phyloP scores from a whole-genome alignment of 2,113 vertebrate species.

The Harpagus bidentatus region DNA sequence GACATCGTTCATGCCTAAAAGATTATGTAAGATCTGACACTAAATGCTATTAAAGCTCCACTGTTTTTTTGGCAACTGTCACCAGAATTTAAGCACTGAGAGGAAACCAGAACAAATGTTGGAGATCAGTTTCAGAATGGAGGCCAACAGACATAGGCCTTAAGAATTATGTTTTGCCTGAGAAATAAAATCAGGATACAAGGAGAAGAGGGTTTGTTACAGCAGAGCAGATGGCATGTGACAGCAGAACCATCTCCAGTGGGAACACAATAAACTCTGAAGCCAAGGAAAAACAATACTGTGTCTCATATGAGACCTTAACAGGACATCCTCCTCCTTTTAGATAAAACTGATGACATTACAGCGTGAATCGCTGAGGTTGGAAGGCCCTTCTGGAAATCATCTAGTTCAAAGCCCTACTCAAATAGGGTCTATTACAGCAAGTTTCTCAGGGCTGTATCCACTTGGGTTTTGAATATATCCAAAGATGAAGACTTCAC shows the following conservation, averaged over 20 bases:
- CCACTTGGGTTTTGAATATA: neutral
- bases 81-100: neutral
- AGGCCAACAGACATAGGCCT: neutral
- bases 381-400: neutral
- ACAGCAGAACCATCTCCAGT: neutral
- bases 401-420: neutral
- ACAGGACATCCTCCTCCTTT: neutral
- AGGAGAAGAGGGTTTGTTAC: neutral
- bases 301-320: neutral
- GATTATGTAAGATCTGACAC: neutral
- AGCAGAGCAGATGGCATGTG: neutral
- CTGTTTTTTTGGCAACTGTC: neutral
- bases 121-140: neutral
- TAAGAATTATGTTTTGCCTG: neutral
- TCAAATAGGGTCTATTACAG: neutral
- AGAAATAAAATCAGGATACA: neutral
- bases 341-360: neutral
- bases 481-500: neutral
- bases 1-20: neutral
- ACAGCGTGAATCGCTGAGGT: neutral
- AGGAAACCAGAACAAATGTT: neutral
- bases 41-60: neutral
- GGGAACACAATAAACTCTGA: neutral
- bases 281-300: neutral
- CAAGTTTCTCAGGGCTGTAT: neutral